Evolutionary conservation across 2,888 invertebrate genomes (phyloP).

Genomic region (Drosophila engyochracea): DNA sequence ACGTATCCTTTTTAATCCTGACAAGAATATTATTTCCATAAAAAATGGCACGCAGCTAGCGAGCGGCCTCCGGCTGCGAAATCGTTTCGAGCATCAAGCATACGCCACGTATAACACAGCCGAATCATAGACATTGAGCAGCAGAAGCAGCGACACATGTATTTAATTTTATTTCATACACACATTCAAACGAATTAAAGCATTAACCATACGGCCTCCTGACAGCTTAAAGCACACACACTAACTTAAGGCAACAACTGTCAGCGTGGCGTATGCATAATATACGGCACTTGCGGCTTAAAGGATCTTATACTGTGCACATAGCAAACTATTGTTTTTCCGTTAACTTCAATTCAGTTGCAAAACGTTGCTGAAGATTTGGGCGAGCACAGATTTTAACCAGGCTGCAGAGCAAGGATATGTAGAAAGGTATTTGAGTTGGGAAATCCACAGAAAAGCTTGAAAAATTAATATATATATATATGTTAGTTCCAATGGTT

Average conservation of each 20-base stretch:
- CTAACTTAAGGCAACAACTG: constrained; percentile 23
- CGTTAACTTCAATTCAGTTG: neutral
- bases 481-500: neutral
- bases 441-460: neutral
- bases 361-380: neutral
- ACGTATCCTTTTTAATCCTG: constrained; percentile 86
- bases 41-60: constrained; percentile 65
- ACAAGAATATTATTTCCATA: constrained; percentile 85
- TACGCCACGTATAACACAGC: constrained; percentile 69
- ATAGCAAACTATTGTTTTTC: neutral
- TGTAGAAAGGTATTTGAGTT: neutral
- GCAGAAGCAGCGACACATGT: constrained; percentile 58
- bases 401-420: neutral
- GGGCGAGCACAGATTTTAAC: neutral
- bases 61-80: constrained; percentile 28
- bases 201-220: constrained; percentile 30
- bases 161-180: constrained; percentile 66
- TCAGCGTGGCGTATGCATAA: constrained; percentile 45
- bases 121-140: constrained; percentile 64
- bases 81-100: constrained; percentile 63
- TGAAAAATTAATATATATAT: neutral
- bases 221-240: constrained; percentile 37
- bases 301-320: constrained; percentile 26
- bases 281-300: constrained; percentile 47
- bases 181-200: constrained; percentile 31